phyloP scores from a whole-genome alignment of 2,888 invertebrate species.

The Euzophera pinguis region DNA sequence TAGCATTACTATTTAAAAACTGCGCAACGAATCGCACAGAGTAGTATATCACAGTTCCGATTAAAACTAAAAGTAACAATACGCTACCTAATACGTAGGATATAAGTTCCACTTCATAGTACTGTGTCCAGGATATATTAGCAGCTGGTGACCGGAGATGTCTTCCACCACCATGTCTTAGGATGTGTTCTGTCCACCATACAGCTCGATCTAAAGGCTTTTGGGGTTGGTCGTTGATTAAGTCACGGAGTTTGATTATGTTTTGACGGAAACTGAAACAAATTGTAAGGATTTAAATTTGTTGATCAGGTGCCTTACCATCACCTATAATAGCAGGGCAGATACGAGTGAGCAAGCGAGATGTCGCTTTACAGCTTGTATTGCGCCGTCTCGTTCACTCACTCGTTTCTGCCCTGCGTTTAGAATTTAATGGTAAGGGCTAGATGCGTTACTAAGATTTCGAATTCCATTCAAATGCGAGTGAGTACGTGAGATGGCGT shows the following conservation, averaged over 20 bases:
- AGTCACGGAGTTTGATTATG: conserved; percentile 21
- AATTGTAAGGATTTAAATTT: neutral
- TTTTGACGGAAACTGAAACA: conserved; percentile 31
- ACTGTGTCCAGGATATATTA: conserved; percentile 27
- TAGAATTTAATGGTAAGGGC: too few species aligned
- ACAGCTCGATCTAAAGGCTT: conserved; percentile 34
- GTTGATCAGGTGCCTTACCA: neutral
- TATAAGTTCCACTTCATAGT: conserved; percentile 30
- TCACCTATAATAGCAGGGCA: too few species aligned
- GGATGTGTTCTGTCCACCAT: conserved; percentile 44
- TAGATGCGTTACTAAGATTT: too few species aligned
- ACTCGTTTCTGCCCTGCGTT: too few species aligned
- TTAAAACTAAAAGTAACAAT: neutral
- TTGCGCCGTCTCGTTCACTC: too few species aligned
- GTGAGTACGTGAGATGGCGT: too few species aligned
- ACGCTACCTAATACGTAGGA: conserved; percentile 3
- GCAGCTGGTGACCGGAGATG: conserved; percentile 36
- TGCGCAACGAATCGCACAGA: neutral
- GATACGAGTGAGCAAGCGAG: too few species aligned
- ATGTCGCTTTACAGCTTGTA: too few species aligned
- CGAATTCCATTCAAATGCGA: too few species aligned
- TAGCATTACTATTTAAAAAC: neutral
- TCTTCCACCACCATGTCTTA: conserved; percentile 33
- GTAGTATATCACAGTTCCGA: neutral
- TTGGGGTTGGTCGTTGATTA: conserved; percentile 30